Conservation (phyloP, 2,797 vertebrate species). For the Mus minutoides region DNA sequence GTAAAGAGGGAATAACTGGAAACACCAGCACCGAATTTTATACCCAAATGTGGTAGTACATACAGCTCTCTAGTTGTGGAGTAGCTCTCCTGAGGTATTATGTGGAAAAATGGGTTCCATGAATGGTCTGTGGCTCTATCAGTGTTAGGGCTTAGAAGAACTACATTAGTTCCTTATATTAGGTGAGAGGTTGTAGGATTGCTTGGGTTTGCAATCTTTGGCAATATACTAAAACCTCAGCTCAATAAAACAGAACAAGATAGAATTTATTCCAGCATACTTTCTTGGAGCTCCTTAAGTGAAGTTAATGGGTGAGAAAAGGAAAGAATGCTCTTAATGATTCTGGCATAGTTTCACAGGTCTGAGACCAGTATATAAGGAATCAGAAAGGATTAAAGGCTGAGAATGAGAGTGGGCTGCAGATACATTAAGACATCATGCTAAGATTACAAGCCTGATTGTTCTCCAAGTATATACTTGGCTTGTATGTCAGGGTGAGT, state of each 20-base stretch:
- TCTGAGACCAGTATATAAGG: neutral
- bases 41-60: neutral
- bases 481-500: neutral
- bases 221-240: neutral
- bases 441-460: neutral
- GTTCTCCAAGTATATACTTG: neutral
- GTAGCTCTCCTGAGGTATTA: neutral
- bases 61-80: neutral
- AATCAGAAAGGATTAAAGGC: neutral
- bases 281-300: neutral
- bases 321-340: neutral
- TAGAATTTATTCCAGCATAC: neutral
- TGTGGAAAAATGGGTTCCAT: neutral
- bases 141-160: neutral
- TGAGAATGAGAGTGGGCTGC: neutral
- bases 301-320: neutral
- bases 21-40: neutral
- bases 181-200: neutral
- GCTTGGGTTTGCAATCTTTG: neutral
- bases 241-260: neutral
- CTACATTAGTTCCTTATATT: neutral
- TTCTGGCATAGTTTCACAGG: neutral
- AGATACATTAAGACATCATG: neutral
- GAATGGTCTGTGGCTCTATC: neutral
- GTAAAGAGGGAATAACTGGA: constrained; percentile 17